Evolutionary conservation across 2,888 invertebrate genomes (phyloP), one percentile per base, ranked within the genome.

Genomic region (Sinelater perroti): DNA sequence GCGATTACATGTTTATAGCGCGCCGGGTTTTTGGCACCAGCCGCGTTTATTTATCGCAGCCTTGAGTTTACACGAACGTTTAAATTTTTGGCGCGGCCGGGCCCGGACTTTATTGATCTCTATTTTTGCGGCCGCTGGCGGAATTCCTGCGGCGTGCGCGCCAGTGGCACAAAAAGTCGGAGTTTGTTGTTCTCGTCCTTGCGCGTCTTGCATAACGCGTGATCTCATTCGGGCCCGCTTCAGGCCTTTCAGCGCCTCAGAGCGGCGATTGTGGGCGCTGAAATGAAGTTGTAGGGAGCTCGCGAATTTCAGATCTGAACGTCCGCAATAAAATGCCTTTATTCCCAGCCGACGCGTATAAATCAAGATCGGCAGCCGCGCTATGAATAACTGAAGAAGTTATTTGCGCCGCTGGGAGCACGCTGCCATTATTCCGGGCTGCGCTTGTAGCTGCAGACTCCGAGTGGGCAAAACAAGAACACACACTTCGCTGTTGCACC

Each of bases 1-100:
- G 44, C 52, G 63, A 67, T 65, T 65, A 47, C 11, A 63, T 67
- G 63, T 64, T 67, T 67, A 67, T 67, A 61, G 59, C 56, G 62
- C 45, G 54, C 44, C 49, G 53, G 61, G 57, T 61, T 56, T 64
- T 64, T 64, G 64, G 64, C 64, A 64, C 56, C 49, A 42, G 40
- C 21, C 17, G 49, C 55, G 53, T 58, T 64, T 59, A 59, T 62
- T 56, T 56, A 52, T 56, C 53, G 56, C 47, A 57, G 53, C 60
- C 55, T 59, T 57, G 46, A 52, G 38, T 55, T 51, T 56, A 47
- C 33, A 42, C 30, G 35, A 51, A 50, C 56, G 45, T 21, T 56
- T 35, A n/a, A 47, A 33, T 35, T 49, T 40, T 56, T 50, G 56
- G 42, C 49, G 6, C 21, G n/a, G 21, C 18, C 1, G n/a, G 17